Evolutionary conservation across 2,888 invertebrate species (phyloP).

Genomic region (Tipula unca): DNA sequence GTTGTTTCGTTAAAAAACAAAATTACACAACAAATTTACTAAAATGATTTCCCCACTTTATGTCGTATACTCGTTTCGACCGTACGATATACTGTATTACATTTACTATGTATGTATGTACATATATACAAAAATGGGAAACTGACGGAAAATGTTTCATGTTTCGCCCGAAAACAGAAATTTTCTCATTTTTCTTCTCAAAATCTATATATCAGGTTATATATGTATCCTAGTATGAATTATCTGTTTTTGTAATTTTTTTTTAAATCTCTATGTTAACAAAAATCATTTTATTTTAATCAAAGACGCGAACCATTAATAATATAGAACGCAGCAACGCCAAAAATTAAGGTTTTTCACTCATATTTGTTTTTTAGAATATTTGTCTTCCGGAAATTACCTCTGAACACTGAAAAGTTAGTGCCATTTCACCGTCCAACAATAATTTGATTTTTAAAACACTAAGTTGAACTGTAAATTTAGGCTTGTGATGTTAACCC

Average conservation of each 20-base stretch:
- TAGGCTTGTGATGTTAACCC: no score
- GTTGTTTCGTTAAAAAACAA: not conserved
- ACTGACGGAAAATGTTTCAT: not conserved
- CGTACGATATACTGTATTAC: not conserved
- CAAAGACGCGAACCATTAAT: not conserved
- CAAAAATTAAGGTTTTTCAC: not conserved
- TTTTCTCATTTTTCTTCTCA: not conserved
- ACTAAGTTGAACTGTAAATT: no score
- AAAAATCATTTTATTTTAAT: not conserved
- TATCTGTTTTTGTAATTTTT: not conserved
- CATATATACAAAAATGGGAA: not conserved
- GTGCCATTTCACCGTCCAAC: no score
- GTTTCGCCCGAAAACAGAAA: not conserved
- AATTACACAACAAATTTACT: no score
- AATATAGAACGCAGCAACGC: not conserved
- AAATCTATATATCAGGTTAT: not conserved
- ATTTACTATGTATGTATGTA: no score
- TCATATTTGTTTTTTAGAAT: no score
- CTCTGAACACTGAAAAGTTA: no score
- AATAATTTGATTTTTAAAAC: no score
- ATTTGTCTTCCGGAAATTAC: no score
- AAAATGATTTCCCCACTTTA: not conserved
- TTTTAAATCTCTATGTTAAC: not conserved
- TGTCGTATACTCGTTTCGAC: not conserved
- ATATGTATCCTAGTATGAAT: not conserved